Evolutionary conservation across 2,113 vertebrate genomes (phyloP), one percentile per base, ranked within the genome.

Genomic region (Elanus axillaris): DNA sequence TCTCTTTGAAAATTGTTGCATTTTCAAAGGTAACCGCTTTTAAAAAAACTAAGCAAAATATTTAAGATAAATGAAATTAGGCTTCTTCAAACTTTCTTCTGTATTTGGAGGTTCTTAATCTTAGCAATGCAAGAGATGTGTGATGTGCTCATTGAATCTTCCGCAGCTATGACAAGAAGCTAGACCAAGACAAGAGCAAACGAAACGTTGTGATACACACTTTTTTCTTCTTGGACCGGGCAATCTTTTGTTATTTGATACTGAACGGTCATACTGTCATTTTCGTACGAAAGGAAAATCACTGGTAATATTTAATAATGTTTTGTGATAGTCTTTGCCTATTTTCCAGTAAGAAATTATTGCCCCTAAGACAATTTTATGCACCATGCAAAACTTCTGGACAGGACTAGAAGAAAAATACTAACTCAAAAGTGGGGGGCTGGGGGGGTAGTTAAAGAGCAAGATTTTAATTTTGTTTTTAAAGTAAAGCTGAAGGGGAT

Each of bases 1-100:
- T 99, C 94, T 99, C 99, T 67, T 98, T 99, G 85, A 99, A 99
- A 98, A 98, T 99, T 62, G 99, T 99, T 90, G 99, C 99, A 29
- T 99, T 98, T 97, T 89, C 97, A 59, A 99, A 99, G 99, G 99
- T 99, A 99, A 98, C 83, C 43, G 63, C 73, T 27, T 62, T 63
- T 10, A 3, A 11, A 78, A 69, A 56, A 63, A n/a, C 6, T 60
- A 8, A 64, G 11, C 9, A 77, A 63, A 53, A n/a, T 76, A 69
- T 64, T 80, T 63, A 72, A 48, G 27, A 59, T 68, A 67, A 86
- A 68, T 72, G 32, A 27, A 67, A 66, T 59, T 10, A 45, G 36
- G 1, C 21, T 52, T 58, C 22, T 81, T 91, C 31, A 66, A 4
- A 34, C 22, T 76, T 90, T 53, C 14, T 64, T 92, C 27, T 91